Evolutionary conservation across 2,888 invertebrate genomes (phyloP), one percentile per base, ranked within the genome.

Genomic region (Pandemis cinnamomeana): DNA sequence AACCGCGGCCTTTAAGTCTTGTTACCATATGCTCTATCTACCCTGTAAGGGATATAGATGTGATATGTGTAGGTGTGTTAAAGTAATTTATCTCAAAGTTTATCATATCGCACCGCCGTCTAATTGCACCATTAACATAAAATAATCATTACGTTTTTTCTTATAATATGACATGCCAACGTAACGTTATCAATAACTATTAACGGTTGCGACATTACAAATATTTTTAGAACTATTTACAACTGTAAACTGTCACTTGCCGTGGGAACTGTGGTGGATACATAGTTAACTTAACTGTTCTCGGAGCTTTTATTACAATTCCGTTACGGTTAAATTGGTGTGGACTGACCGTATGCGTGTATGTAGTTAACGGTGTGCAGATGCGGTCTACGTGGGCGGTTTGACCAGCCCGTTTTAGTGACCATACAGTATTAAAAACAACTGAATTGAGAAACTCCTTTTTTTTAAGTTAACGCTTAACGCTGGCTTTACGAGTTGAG

Each of bases 121-220:
- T 58, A 58, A 58, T 58, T 58, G 11, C 27, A 6, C 8, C 27
- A 58, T 58, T 27, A 58, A 27, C 58, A 27, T 58, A 58, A 58
- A 58, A 58, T 27, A 27, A 58, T 27, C 27, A 58, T 27, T 27
- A 11, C 10, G 11, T 11, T 27, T 11, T 67, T 41, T 67, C 51
- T 20, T 10, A 20, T 20, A 11, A 36, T 36, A 36, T 4, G 2
- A 36, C 27, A 36, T 15, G 20, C 51, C 51, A 67, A 53, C 53
- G 51, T 67, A 67, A 53, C 53, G 51, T 67, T 67, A 53, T 67
- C 53, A 13, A 41, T 53, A 51, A 6, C 53, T 36, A 64, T 64
- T 27, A 67, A 67, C 66, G 5, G 15, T 42, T 42, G 67, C 41
- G 67, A n/a, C 46, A 63, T 63, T 10, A n/a, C n/a, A 41, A 67